These are phyloP conservation scores for Melinaea menophilus DNA, from an alignment of 2,888 invertebrate genomes.

Conservation along the genomic window DNA sequence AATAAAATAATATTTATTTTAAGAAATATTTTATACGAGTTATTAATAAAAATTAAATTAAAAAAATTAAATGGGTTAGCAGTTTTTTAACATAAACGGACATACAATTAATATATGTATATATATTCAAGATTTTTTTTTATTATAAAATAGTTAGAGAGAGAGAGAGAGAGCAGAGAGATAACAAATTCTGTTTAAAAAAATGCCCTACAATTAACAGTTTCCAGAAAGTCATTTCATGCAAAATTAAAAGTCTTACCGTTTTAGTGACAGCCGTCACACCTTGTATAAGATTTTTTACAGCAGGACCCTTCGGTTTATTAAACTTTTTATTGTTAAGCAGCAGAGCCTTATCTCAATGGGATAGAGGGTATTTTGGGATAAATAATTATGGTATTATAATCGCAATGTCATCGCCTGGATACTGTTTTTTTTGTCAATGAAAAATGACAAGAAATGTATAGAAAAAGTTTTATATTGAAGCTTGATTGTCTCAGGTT, in stretches of 20 bases:
- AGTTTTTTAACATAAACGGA: too few relatives aligned
- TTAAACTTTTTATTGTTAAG: neutral
- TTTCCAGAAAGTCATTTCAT: slow-evolving; percentile 61
- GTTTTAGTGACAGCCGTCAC: slow-evolving; percentile 17
- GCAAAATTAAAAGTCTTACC: slow-evolving; percentile 61
- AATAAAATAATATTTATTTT: too few relatives aligned
- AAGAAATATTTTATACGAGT: too few relatives aligned
- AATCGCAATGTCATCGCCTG: slow-evolving; percentile 29
- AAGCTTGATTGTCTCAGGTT: too few relatives aligned
- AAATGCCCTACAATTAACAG: slow-evolving; percentile 15
- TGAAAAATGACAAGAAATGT: slow-evolving; percentile 11
- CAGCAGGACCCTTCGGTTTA: slow-evolving; percentile 12
- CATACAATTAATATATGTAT: too few relatives aligned
- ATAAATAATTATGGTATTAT: slow-evolving; percentile 1
- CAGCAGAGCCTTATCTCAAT: slow-evolving; percentile 6
- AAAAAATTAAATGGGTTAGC: too few relatives aligned
- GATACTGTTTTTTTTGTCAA: slow-evolving; percentile 27
- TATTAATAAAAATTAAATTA: too few relatives aligned
- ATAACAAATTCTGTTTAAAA: neutral
- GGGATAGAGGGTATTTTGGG: neutral
- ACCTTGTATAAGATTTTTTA: slow-evolving; percentile 25
- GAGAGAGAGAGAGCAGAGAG: neutral
- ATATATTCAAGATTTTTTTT: neutral
- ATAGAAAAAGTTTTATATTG: too few relatives aligned
- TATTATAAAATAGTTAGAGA: slow-evolving; percentile 5